Evolutionary conservation across 2,113 vertebrate genomes (phyloP).

Genomic region (Isurus oxyrinchus): DNA sequence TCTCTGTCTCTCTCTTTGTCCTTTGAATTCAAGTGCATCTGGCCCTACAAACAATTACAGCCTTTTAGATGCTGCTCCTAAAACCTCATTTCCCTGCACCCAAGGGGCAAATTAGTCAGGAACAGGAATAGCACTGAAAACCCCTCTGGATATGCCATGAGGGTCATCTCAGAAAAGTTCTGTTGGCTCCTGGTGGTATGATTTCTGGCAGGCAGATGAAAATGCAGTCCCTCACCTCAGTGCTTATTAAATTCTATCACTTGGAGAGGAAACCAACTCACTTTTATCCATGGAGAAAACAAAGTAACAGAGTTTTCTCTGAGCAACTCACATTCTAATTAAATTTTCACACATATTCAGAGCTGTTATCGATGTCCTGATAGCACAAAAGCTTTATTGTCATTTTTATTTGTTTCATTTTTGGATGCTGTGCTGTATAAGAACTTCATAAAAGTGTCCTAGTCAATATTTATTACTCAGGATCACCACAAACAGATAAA

Average conservation of each 20-base stretch:
- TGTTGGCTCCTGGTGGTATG: neutral
- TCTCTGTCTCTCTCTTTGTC: neutral
- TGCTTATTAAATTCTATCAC: neutral
- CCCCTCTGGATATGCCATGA: neutral
- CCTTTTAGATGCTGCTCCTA: neutral
- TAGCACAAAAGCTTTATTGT: neutral
- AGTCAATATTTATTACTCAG: neutral
- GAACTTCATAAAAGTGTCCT: neutral
- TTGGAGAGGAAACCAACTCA: conserved; percentile 1
- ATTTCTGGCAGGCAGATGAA: neutral
- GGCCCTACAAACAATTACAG: neutral
- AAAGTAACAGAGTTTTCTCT: neutral
- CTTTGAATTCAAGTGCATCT: neutral
- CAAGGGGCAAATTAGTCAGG: neutral
- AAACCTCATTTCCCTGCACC: neutral
- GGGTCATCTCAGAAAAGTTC: neutral
- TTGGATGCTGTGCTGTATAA: neutral
- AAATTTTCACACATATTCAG: neutral
- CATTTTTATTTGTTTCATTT: neutral
- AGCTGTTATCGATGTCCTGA: neutral
- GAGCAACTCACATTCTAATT: neutral
- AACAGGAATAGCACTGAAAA: neutral
- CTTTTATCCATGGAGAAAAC: neutral
- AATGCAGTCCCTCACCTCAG: neutral
- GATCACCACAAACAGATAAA: neutral